Conservation (phyloP, 2,113 vertebrate species). For the Papio anubis region DNA sequence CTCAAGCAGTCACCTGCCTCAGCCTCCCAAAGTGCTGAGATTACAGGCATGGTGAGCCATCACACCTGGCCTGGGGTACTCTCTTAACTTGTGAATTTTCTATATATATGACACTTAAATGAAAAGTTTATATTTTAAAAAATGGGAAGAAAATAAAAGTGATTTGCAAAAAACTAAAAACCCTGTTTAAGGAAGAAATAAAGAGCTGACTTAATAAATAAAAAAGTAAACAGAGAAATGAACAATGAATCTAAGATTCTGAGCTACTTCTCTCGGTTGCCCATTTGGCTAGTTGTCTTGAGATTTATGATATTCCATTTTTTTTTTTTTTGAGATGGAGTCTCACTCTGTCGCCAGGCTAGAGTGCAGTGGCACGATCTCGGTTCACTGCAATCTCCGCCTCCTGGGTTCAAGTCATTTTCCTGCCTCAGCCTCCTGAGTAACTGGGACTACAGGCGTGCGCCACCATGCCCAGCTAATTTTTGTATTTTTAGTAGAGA, state of each 20-base stretch:
- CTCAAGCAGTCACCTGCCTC: too few relatives aligned
- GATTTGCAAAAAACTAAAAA: not conserved
- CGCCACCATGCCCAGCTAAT: too few relatives aligned
- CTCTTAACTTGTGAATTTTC: not conserved
- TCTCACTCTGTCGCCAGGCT: too few relatives aligned
- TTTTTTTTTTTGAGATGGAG: too few relatives aligned
- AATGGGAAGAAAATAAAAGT: not conserved
- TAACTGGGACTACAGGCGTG: too few relatives aligned
- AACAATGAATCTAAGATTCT: not conserved
- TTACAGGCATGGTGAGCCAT: too few relatives aligned
- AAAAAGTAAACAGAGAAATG: not conserved
- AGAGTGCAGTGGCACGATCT: too few relatives aligned
- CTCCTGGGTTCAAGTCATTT: too few relatives aligned
- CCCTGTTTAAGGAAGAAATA: not conserved
- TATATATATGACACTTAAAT: not conserved
- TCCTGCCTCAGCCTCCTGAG: too few relatives aligned
- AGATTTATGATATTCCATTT: not conserved
- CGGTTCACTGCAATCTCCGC: too few relatives aligned
- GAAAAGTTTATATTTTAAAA: not conserved
- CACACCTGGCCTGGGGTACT: not conserved
- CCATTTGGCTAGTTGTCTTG: not conserved
- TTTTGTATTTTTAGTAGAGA: too few relatives aligned
- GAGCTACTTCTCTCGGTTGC: not conserved
- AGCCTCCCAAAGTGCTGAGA: too few relatives aligned
- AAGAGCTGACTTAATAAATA: not conserved